Evolutionary conservation across 2,113 vertebrate genomes (phyloP), one percentile per base, ranked within the genome.

Genomic region (Myotis lucifugus): DNA sequence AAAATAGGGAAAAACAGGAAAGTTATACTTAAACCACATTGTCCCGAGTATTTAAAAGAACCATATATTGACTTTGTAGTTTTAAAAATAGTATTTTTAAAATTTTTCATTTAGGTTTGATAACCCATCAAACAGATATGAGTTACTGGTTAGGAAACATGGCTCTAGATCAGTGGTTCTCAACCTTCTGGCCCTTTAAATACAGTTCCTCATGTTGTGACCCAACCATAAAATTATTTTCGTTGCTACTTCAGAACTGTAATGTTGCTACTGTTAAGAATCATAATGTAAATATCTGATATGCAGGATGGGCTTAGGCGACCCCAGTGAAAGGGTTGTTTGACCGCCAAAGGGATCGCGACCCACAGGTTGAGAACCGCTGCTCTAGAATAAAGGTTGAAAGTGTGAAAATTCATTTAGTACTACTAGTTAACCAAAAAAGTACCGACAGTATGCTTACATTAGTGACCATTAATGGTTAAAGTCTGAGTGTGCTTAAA

Each of bases 331-430:
- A 42, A 42, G 42, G 42, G 42, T 42, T 7, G 6, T 42, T 42
- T 1, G 6, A 42, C 42, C 1, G 7, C 6, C 42, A 42, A 42
- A 42, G 42, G 42, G 7, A 6, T 42, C 7, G 7, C 42, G 42
- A 42, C 42, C 42, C 42, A 42, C 42, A 42, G 42, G 42, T 42
- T 42, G 42, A 42, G 42, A 42, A 42, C 42, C 42, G 42, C 42
- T 42, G 67, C 61, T 78, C 5, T 83, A 83, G 37, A 87, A 90
- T 56, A 93, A 76, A 83, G 12, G 23, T 48, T 13, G 2, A 46
- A 66, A 78, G 50, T 69, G 14, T 64, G 25, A 86, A 92, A 94
- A 94, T 56, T 50, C 40, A 94, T 37, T 94, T 64, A 94, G 17
- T 25, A 83, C 27, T 64, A 87, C 21, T 66, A 52, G 21, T 52